These are phyloP conservation scores for Hormiphora californensis DNA, from an alignment of 37 sponge, comb jelly and placozoan genomes.

Conservation along the genomic window DNA sequence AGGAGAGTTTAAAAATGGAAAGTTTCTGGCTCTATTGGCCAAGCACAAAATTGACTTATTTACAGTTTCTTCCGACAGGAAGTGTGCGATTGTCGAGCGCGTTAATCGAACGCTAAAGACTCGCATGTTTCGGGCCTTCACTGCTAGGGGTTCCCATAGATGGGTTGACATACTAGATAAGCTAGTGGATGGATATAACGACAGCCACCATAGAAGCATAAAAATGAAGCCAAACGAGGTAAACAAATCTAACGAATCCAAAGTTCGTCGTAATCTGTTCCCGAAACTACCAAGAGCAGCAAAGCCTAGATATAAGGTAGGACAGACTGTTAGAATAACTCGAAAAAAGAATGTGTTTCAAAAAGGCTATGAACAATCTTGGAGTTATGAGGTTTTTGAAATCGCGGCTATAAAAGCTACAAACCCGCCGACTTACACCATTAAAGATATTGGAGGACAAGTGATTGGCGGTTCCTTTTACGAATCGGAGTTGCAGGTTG, in stretches of 20 bases:
- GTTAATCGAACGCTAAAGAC: slow-evolving; percentile 7
- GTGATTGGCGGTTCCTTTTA: background rate
- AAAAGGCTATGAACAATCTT: slow-evolving; percentile 17
- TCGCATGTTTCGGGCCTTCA: background rate
- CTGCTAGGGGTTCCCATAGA: background rate
- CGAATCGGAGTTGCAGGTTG: background rate
- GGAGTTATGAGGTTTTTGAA: slow-evolving; percentile 11
- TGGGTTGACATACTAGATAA: slow-evolving; percentile 7
- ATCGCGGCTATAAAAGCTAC: background rate
- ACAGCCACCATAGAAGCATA: background rate
- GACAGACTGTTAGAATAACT: slow-evolving; percentile 4
- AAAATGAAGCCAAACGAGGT: slow-evolving; percentile 2
- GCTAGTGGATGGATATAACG: background rate
- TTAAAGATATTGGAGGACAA: background rate
- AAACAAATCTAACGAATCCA: background rate
- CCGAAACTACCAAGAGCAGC: background rate
- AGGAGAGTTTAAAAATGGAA: background rate
- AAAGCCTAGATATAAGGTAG: background rate
- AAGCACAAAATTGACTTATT: background rate
- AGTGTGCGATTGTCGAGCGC: background rate
- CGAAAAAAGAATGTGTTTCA: slow-evolving; percentile 4
- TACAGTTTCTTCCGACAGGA: background rate
- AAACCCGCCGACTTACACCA: background rate
- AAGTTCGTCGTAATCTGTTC: background rate
- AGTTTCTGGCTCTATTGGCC: background rate